phyloP scores from a whole-genome alignment of 35 echinoderm and acorn worm species.

The Apostichopus japonicus region DNA sequence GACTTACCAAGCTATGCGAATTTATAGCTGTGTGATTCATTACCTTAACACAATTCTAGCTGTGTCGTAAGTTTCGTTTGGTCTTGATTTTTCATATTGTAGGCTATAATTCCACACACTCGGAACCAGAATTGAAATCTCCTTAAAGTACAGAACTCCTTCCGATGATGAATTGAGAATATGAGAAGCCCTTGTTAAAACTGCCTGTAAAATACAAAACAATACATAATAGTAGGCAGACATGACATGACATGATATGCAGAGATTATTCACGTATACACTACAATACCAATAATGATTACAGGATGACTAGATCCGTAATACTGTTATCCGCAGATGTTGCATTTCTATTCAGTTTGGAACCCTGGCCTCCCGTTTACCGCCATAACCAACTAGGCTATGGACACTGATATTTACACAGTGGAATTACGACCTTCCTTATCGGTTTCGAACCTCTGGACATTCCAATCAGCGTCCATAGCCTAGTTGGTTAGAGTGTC shows the following conservation, averaged over 20 bases:
- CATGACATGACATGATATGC: background rate
- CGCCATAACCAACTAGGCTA: too few species aligned
- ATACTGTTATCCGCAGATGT: background rate
- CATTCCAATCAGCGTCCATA: too few species aligned
- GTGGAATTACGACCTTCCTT: too few species aligned
- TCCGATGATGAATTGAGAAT: background rate
- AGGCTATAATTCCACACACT: background rate
- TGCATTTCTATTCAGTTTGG: background rate
- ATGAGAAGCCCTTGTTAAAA: background rate
- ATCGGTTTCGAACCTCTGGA: too few species aligned
- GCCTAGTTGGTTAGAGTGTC: too few species aligned
- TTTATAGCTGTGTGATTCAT: background rate
- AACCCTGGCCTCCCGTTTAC: background rate
- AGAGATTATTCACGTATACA: too few species aligned
- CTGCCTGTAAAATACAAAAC: background rate
- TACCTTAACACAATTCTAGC: slow-evolving; percentile 40
- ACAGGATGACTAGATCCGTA: too few species aligned
- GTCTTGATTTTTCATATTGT: background rate
- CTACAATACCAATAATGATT: too few species aligned
- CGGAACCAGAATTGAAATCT: slow-evolving; percentile 14
- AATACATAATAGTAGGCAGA: background rate
- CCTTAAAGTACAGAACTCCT: background rate
- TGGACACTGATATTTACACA: too few species aligned
- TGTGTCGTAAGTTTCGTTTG: slow-evolving; percentile 13
- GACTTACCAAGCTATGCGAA: too few species aligned